Evolutionary conservation across 2,888 invertebrate species (phyloP).

Genomic region (Eudasyphora cyanicolor): DNA sequence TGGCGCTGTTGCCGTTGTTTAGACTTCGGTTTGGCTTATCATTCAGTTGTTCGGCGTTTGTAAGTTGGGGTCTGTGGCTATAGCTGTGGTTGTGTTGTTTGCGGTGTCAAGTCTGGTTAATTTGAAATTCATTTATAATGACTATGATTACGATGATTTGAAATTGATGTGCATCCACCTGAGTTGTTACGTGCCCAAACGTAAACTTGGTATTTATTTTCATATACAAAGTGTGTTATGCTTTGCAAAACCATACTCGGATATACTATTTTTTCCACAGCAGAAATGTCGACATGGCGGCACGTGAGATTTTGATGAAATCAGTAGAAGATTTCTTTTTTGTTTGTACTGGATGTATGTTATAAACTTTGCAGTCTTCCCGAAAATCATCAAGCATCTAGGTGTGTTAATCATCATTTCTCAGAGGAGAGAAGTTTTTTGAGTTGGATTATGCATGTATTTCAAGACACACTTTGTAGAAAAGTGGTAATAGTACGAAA

Average conservation of each 20-base stretch:
- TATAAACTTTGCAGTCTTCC: too few relatives aligned
- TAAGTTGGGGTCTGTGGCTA: too few relatives aligned
- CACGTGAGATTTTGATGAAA: not conserved
- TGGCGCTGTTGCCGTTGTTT: not conserved
- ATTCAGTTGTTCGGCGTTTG: constrained; percentile 13
- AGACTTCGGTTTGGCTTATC: not conserved
- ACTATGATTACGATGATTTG: constrained; percentile 51
- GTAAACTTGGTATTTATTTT: constrained; percentile 41
- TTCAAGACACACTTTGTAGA: too few relatives aligned
- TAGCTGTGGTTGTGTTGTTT: constrained; percentile 18
- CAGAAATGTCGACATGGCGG: not conserved
- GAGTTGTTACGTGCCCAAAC: constrained; percentile 51
- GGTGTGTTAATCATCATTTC: too few relatives aligned
- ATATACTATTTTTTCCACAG: not conserved
- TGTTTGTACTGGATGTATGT: not conserved
- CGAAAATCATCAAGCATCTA: too few relatives aligned
- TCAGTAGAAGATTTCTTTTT: not conserved
- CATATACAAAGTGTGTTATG: constrained; percentile 15
- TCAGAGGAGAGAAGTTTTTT: too few relatives aligned
- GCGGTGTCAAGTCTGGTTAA: constrained; percentile 49
- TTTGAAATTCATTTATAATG: constrained; percentile 51
- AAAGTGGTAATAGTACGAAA: too few relatives aligned
- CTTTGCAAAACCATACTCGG: not conserved
- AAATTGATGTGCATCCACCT: constrained; percentile 56
- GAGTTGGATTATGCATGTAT: too few relatives aligned